A percentile compares a stretch with the other conserved stretches of the same genome.
Evolutionary conservation across 2,888 invertebrate species (phyloP).

Genomic region (Synergus itoensis): DNA sequence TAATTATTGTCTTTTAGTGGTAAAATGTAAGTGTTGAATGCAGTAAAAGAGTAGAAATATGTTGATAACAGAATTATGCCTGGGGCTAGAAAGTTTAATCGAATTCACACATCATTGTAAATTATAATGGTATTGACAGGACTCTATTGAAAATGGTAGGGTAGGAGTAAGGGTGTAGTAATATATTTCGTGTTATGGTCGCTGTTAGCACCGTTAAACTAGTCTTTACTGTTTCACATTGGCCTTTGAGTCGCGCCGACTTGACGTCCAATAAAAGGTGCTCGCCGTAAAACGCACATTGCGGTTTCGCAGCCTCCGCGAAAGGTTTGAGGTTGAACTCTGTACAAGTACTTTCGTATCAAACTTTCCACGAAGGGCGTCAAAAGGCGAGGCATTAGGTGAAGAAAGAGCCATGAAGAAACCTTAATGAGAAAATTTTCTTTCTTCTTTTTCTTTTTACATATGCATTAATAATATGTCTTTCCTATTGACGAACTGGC

Average conservation of each 20-base stretch:
- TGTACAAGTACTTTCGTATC: slow-evolving; percentile 5
- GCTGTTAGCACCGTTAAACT: slow-evolving; percentile 75
- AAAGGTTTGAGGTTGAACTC: slow-evolving; percentile 9
- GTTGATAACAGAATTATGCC: slow-evolving; percentile 16
- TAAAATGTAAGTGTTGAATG: not conserved
- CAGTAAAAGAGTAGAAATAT: slow-evolving; percentile 9
- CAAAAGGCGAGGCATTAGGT: not conserved
- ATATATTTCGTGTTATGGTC: slow-evolving; percentile 72
- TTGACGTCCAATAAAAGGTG: slow-evolving; percentile 72
- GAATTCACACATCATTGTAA: slow-evolving; percentile 68
- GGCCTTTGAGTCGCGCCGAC: slow-evolving; percentile 73
- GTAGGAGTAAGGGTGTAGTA: slow-evolving; percentile 54
- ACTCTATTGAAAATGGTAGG: slow-evolving; percentile 41
- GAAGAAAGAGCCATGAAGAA: slow-evolving; percentile 1
- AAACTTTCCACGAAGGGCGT: slow-evolving; percentile 4
- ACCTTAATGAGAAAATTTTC: not conserved
- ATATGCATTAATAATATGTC: no score
- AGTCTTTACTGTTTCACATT: slow-evolving; percentile 72
- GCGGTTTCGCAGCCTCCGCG: slow-evolving; percentile 47
- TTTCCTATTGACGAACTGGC: no score
- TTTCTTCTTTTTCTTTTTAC: not conserved
- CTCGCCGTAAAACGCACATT: slow-evolving; percentile 64
- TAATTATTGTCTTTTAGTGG: no score
- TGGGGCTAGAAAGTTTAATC: slow-evolving; percentile 63
- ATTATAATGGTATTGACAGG: slow-evolving; percentile 68